A percentile compares a stretch with the other conserved stretches of the same genome.
These are phyloP conservation scores for Shinisaurus crocodilurus DNA, from an alignment of 2,113 vertebrate genomes.

Conservation along the genomic window DNA sequence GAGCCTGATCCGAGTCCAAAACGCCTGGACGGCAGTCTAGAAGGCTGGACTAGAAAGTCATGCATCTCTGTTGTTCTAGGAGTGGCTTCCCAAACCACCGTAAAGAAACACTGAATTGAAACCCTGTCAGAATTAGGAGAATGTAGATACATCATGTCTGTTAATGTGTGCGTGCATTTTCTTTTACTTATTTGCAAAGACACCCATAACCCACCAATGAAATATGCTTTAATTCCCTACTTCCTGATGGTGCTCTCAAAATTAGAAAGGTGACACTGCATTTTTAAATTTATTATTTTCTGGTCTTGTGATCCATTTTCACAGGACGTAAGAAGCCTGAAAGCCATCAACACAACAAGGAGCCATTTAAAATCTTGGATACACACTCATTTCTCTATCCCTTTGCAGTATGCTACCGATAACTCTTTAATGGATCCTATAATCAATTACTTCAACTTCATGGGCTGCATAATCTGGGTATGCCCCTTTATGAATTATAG, in stretches of 20 bases:
- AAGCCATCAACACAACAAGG: not conserved
- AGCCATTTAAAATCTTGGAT: not conserved
- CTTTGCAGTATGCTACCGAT: not conserved
- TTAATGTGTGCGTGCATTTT: not conserved
- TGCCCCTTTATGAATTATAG: constrained; percentile 25
- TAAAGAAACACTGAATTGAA: not conserved
- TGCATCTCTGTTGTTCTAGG: not conserved
- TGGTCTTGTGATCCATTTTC: not conserved
- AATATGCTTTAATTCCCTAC: not conserved
- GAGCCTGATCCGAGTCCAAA: too few relatives aligned
- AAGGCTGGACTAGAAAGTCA: not conserved
- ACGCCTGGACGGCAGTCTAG: too few relatives aligned
- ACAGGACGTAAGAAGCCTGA: not conserved
- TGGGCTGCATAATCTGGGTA: not conserved
- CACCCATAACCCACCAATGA: not conserved
- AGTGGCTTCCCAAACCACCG: not conserved
- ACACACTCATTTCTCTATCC: not conserved
- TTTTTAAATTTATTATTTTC: too few relatives aligned
- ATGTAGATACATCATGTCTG: not conserved
- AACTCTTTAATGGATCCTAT: constrained; percentile 3
- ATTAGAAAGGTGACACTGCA: not conserved
- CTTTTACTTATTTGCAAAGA: not conserved
- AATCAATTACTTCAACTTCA: constrained; percentile 8
- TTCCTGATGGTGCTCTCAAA: not conserved
- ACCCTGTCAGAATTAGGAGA: not conserved